Base-by-base conservation (phyloP, 1,140 invertebrate species). In the Hydropsyche tenuis region DNA sequence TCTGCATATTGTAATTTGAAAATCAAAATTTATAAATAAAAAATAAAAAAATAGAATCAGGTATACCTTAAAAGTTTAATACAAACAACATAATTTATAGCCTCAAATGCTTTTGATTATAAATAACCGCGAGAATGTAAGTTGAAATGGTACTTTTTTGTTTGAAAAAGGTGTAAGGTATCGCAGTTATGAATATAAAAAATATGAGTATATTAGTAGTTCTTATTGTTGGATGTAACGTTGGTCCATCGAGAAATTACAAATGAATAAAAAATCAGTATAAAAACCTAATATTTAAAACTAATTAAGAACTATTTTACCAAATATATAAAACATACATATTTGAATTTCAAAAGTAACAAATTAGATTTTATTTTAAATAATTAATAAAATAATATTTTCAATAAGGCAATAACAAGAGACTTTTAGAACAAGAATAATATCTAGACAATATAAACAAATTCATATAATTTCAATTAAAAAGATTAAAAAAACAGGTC, bases 401-500 rank as follows among this genome's bases (percentile, higher is more conserved):
- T 73, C 63, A 73, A 63, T 73, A 76, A 75, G 43, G 22, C 45
- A 69, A 73, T 60, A 77, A 74, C 75, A 72, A 77, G 75, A 77
- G 75, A 74, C 73, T 70, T 70, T 56, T 23, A 23, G 23, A 25
- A 25, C 70, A 74, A 77, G 70, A 69, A 74, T 74, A 72, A 76
- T 69, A 73, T 72, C 73, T 77, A 77, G 73, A 72, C 56, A 77
- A 72, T 69, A 76, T 74, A 74, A 74, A 77, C 73, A 74, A 74
- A 72, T 77, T 77, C 37, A 74, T 77, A 74, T 74, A 77, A 74
- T 62, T 69, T 72, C 66, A 53, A 74, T 68, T 65, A 70, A 77
- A 75, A 75, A 75, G 72, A 65, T 69, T 25, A 73, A 53, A 77
- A 77, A 75, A 77, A 77, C 76, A 77, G 76, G 76, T 77, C 76